Evolutionary conservation across 1,140 invertebrate genomes (phyloP), one percentile per base, ranked within the genome.

Genomic region (Pogonus chalceus): DNA sequence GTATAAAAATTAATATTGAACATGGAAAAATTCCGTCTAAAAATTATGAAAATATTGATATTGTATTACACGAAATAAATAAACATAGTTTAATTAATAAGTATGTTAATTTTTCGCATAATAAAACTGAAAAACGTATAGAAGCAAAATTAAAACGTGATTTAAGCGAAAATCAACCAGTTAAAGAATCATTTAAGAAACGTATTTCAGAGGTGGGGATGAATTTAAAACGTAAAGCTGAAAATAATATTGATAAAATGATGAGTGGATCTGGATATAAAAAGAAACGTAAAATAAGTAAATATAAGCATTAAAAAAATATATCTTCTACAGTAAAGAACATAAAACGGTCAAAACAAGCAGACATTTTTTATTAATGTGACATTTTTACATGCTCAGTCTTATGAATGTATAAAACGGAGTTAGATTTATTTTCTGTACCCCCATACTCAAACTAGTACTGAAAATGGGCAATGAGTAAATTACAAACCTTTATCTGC

Each of bases 391-490:
- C 58, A 58, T 52, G 31, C 50, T 21, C 31, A 54, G 26, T 55
- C 59, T 23, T 65, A 58, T 56, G 64, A 68, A 35, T 65, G 58
- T 57, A 49, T 58, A 65, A 68, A 53, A 62, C 66, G 2, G 66
- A 76, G 60, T 56, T 74, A 21, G 69, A 74, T 60, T 57, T 75
- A 16, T 76, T 74, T 61, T 53, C 63, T 24, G 39, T 74, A 23
- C 65, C 69, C 22, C 62, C 66, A 3, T n/a, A 71, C 68, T 2
- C 67, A 75, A 58, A 73, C 69, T 2, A 66, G 65, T 9, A 67
- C 72, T 23, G 65, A 71, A 59, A 52, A 39, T 26, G 64, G 58
- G 3, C 47, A 61, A 35, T 69, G 58, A 60, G 53, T 70, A 26
- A 58, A 70, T 55, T 72, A 71, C 57, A 70, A 72, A 56, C 69